Base-by-base conservation (phyloP, 2,888 invertebrate species). In the Polydrusus cervinus region DNA sequence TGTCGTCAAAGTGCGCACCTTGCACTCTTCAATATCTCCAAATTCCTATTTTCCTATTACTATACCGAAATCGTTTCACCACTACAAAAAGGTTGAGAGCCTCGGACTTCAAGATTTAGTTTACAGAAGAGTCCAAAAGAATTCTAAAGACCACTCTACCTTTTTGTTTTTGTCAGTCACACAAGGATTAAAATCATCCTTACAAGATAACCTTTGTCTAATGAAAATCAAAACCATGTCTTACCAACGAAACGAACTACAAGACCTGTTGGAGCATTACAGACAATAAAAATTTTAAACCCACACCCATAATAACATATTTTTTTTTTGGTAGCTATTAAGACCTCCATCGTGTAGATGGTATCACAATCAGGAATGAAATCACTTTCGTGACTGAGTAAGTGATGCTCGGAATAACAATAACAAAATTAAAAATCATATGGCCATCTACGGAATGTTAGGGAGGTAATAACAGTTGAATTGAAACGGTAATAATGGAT, bases 371-470 rank as follows among this genome's bases (percentile, higher is more conserved):
- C 55, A 43, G 55, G 45, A 20, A 68, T 68, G 34, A 43, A 30
- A 16, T 57, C 34, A 53, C n/a, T 40, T 68, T 47, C 68, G 57
- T 68, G 68, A 53, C 55, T 30, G 25, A 30, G 40, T 68, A 40
- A 55, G 57, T 43, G 55, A 57, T 68, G 68, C 57, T 10, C 25
- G 51, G 68, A 68, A 68, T 68, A 68, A 68, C 57, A 68, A 68
- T 68, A 40, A 18, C 57, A 38, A 60, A 60, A 60, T 38, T 60
- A 60, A 60, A 34, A 38, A 60, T 60, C 25, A n/a, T 20, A 45
- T 57, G 43, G 53, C 30, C 57, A 68, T 68, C 43, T 53, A 68
- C 67, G n/a, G 40, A 40, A 25, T 55, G 38, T 38, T 60, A 60
- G 57, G 9, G 57, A 60, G 57, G 38, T 60, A 16, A 60, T 38